Base-by-base conservation (phyloP, 2,113 vertebrate species). In the Paratilapia polleni region DNA sequence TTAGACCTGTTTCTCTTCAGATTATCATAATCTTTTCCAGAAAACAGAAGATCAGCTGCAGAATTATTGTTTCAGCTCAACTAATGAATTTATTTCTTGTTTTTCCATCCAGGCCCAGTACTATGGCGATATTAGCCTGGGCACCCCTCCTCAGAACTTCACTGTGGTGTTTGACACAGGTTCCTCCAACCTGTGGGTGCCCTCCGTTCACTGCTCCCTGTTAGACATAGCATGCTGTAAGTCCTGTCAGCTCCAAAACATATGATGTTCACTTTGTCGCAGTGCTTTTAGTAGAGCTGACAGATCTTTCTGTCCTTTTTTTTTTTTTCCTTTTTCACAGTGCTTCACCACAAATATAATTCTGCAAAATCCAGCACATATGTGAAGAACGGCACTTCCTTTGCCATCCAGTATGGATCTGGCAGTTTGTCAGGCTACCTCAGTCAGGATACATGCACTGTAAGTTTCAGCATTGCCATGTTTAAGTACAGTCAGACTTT, bases 171-270 rank as follows among this genome's bases (percentile, higher is more conserved):
- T 99, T 0, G 98, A 99, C 94, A 99, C 98, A 0, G 98, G 98
- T 5, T 99, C 98, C 4, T 97, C 98, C 93, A 99, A 99, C 92
- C 96, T 99, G 58, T 99, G 98, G 98, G 98, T 99, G 22, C 98
- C 98, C 0, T 99, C 98, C 0, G 6, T 97, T 26, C 96, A 97
- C 91, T 99, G 98, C 95, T 95, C 95, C 5, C 0, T 97, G 1
- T 2, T 95, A 0, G 97, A 99, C 90, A 89, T 99, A 0, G 98
- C 98, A 7, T 99, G 98, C 94, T 78, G 98, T 99, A 90, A 98
- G 98, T 97, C 26, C 26, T 2, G 20, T 73, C n/a, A 10, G 13
- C 68, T 15, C 31, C 6, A 14, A 49, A 15, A 20, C 20, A 9
- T 22, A 20, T 7, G 49, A 11, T 1, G 13, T 36, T 54, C 22